phyloP scores from a whole-genome alignment of 2,888 invertebrate species.

The Drosophila paucipuncta region DNA sequence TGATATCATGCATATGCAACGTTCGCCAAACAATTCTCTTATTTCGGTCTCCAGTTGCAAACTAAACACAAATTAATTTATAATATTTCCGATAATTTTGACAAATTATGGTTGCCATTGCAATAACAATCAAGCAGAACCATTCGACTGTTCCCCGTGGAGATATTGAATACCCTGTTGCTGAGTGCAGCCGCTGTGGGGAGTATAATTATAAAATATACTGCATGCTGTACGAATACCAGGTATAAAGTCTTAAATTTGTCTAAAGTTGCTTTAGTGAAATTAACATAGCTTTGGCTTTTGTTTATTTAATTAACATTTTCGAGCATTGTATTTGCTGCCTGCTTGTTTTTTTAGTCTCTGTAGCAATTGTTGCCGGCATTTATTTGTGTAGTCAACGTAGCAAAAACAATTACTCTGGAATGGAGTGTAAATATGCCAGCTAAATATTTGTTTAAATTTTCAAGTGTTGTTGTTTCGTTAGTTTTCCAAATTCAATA shows the following conservation, averaged over 20 bases:
- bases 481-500: slow-evolving; percentile 41
- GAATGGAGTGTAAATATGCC: slow-evolving; percentile 77
- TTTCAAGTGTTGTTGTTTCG: slow-evolving; percentile 54
- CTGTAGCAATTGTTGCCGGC: slow-evolving; percentile 49
- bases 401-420: slow-evolving; percentile 70
- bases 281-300: neutral
- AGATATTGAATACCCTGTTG: slow-evolving; percentile 17
- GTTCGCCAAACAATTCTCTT: slow-evolving; percentile 9
- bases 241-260: neutral
- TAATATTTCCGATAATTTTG: slow-evolving; percentile 76
- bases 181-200: fast-evolving
- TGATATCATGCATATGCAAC: slow-evolving; percentile 61
- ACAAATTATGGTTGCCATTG: slow-evolving; percentile 75
- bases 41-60: slow-evolving; percentile 18
- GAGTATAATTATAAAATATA: neutral
- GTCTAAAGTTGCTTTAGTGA: neutral
- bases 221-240: neutral
- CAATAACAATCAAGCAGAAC: slow-evolving; percentile 32
- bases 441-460: slow-evolving; percentile 69
- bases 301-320: neutral
- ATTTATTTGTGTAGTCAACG: slow-evolving; percentile 70
- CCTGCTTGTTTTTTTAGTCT: slow-evolving; percentile 14
- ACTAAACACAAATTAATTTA: slow-evolving; percentile 61
- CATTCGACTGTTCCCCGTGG: slow-evolving; percentile 3
- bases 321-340: neutral